Percentiles rank a stretch among this genome's conserved stretches.
These are phyloP conservation scores for Lepidocyrtinus sp. DNA, from an alignment of 2,888 invertebrate genomes.

Conservation along the genomic window DNA sequence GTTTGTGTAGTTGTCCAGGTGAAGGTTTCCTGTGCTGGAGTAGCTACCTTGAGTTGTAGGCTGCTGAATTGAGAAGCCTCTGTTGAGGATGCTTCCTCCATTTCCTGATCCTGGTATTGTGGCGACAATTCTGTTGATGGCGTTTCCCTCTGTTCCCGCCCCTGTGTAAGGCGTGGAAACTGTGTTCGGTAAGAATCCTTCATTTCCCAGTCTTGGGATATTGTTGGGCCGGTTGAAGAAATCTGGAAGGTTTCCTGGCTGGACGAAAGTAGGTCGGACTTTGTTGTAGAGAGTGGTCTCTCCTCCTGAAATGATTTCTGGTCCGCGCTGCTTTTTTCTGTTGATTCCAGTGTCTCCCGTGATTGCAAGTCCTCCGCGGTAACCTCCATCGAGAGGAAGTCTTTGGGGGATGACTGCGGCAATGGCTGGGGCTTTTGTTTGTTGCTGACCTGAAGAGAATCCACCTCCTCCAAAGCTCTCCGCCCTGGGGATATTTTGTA, in stretches of 20 bases:
- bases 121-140: constrained; percentile 15
- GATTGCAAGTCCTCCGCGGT: background rate
- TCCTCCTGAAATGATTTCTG: constrained; percentile 23
- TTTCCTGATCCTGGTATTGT: constrained; percentile 10
- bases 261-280: too few relatives aligned
- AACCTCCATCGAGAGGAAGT: background rate
- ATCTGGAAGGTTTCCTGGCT: too few relatives aligned
- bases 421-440: background rate
- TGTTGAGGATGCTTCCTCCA: too few relatives aligned
- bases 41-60: too few relatives aligned
- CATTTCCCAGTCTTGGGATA: too few relatives aligned
- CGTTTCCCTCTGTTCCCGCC: constrained; percentile 16
- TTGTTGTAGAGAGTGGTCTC: constrained; percentile 8
- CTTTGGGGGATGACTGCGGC: background rate
- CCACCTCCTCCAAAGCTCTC: background rate
- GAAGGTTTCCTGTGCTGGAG: too few relatives aligned
- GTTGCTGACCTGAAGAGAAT: background rate
- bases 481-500: background rate
- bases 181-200: too few relatives aligned
- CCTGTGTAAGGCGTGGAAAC: too few relatives aligned
- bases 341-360: background rate
- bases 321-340: too few relatives aligned
- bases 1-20: background rate
- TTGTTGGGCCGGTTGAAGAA: too few relatives aligned
- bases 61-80: too few relatives aligned